Evolutionary conservation across 2,797 vertebrate species (phyloP).

Genomic region (Tokudaia tokunoshimensis): DNA sequence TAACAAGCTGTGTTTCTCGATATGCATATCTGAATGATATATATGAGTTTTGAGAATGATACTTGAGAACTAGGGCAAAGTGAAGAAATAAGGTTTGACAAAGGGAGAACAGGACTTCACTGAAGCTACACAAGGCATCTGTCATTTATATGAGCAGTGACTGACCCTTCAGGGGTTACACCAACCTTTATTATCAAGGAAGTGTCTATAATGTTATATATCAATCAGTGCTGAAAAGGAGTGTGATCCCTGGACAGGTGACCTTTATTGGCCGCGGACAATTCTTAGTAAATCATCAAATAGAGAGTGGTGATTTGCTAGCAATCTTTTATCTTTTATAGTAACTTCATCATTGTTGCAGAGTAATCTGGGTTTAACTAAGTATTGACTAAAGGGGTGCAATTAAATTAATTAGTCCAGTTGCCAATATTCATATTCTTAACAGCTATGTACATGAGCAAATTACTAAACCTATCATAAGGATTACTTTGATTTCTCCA

Average conservation of each 20-base stretch:
- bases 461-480: background rate
- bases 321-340: background rate
- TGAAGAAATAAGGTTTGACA: background rate
- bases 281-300: background rate
- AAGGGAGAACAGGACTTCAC: background rate
- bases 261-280: background rate
- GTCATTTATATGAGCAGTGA: background rate
- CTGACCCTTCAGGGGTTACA: background rate
- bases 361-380: background rate
- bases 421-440: background rate
- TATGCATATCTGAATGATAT: background rate
- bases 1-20: background rate
- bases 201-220: background rate
- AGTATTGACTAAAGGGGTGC: background rate
- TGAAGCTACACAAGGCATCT: background rate
- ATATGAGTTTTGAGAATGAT: background rate
- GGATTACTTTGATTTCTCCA: background rate
- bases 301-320: background rate
- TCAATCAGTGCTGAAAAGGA: background rate
- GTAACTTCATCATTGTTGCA: background rate
- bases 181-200: background rate
- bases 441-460: background rate
- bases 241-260: background rate
- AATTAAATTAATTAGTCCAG: background rate
- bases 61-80: background rate